Evolutionary conservation across 2,888 invertebrate species (phyloP).

Genomic region (Chrysina gloriosa): DNA sequence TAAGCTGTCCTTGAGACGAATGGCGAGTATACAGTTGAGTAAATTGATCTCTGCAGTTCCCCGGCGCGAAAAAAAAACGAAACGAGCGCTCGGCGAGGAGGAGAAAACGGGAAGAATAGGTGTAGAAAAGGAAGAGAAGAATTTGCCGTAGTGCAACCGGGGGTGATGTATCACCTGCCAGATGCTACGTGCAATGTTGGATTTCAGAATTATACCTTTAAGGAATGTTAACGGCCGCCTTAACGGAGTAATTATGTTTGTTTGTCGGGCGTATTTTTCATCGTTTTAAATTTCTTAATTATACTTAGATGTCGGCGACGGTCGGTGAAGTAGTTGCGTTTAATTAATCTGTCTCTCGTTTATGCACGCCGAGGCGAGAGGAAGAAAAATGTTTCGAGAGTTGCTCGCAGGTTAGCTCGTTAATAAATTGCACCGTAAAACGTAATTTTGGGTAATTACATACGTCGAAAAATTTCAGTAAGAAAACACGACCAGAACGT

Average conservation of each 20-base stretch:
- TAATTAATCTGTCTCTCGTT: conserved; percentile 37
- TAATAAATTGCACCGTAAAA: neutral
- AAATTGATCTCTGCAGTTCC: conserved; percentile 48
- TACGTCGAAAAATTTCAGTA: too few relatives aligned
- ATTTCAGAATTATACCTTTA: conserved; percentile 42
- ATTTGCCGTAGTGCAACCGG: conserved; percentile 38
- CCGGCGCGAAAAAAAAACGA: neutral
- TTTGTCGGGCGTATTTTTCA: conserved; percentile 29
- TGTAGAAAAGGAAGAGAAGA: conserved; percentile 9
- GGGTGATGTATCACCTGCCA: conserved; percentile 48
- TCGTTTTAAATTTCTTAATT: conserved; percentile 39
- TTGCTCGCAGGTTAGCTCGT: neutral
- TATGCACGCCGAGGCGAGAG: too few relatives aligned
- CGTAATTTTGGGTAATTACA: too few relatives aligned
- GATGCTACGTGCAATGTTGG: conserved; percentile 40
- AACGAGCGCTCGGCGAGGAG: neutral
- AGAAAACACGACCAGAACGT: too few relatives aligned
- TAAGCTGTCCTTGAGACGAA: conserved; percentile 44
- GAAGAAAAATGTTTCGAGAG: too few relatives aligned
- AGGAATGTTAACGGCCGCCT: conserved; percentile 31
- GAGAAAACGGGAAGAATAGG: neutral
- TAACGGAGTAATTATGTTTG: conserved; percentile 27
- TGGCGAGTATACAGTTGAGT: conserved; percentile 47
- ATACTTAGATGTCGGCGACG: conserved; percentile 30
- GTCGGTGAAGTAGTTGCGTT: conserved; percentile 34